Evolutionary conservation across 2,888 invertebrate genomes (phyloP), one percentile per base, ranked within the genome.

Genomic region (Melinopterus prodromus): DNA sequence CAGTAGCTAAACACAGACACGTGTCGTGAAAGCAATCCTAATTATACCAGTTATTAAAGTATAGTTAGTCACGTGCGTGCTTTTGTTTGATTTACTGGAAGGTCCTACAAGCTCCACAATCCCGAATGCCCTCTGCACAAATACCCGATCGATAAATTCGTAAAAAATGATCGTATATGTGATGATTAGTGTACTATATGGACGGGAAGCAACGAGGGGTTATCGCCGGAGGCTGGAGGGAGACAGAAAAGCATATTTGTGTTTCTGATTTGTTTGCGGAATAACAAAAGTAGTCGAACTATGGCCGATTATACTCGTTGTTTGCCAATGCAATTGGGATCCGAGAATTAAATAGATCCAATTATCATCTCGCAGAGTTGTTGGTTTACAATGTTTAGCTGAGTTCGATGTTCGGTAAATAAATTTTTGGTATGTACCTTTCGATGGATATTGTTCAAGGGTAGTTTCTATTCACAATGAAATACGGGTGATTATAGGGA

Each of bases 321-420:
- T 81, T 82, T 81, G 77, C 80, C 53, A 53, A 53, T 53, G 53
- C 53, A 53, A 80, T 76, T 80, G 71, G 78, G 79, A 79, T 75
- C 79, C 81, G 76, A n/a, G 77, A 77, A 78, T 81, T 83, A 78
- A 83, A 83, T 82, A 79, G 83, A 83, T 83, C 81, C 83, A 83
- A 83, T 83, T 83, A 83, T 69, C 71, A 75, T 70, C 76, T 75
- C 70, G 9, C 37, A 26, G 26, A 26, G 53, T 53, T 53, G 53
- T 53, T 53, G 53, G 12, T 53, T 26, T 26, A 26, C 26, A 26
- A 26, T 78, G 75, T 74, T 74, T 75, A 36, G 75, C 35, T 26
- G 37, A 14, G 12, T 75, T 78, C 75, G 76, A 74, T 78, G 36
- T 16, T 69, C 6, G 78, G 74, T 75, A 78, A 78, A 75, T 75